Conservation (phyloP, 2,888 invertebrate genomes). For the Phania funesta region DNA sequence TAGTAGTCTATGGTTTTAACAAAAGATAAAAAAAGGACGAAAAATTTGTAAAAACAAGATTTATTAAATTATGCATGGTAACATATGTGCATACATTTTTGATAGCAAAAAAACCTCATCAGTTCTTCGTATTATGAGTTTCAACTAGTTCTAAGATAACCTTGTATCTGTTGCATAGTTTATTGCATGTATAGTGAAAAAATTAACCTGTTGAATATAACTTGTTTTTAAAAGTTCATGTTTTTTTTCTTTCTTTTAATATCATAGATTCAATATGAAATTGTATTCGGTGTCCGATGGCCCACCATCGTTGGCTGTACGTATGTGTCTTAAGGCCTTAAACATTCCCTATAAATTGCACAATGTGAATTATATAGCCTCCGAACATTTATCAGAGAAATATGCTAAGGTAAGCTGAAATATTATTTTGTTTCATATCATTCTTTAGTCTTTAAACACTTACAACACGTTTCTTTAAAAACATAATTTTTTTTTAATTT, state of each 20-base stretch:
- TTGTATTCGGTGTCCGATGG: slow-evolving; percentile 89
- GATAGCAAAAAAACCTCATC: neutral
- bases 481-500: too few relatives aligned
- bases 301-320: slow-evolving; percentile 88
- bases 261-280: slow-evolving; percentile 82
- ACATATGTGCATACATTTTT: too few relatives aligned
- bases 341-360: slow-evolving; percentile 85
- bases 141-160: neutral
- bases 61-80: too few relatives aligned
- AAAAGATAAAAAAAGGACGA: too few relatives aligned
- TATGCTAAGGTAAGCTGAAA: slow-evolving; percentile 84
- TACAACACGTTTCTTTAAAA: too few relatives aligned
- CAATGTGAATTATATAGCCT: slow-evolving; percentile 85
- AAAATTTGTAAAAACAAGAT: neutral
- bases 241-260: slow-evolving; percentile 12
- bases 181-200: neutral
- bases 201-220: slow-evolving; percentile 22
- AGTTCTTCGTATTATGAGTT: neutral
- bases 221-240: neutral
- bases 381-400: slow-evolving; percentile 88
- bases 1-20: too few relatives aligned
- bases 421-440: too few relatives aligned
- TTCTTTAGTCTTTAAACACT: too few relatives aligned
- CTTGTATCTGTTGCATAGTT: slow-evolving; percentile 12
- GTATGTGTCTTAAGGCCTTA: slow-evolving; percentile 85